Evolutionary conservation across 2,113 vertebrate genomes (phyloP).

Genomic region (Carollia perspicillata): DNA sequence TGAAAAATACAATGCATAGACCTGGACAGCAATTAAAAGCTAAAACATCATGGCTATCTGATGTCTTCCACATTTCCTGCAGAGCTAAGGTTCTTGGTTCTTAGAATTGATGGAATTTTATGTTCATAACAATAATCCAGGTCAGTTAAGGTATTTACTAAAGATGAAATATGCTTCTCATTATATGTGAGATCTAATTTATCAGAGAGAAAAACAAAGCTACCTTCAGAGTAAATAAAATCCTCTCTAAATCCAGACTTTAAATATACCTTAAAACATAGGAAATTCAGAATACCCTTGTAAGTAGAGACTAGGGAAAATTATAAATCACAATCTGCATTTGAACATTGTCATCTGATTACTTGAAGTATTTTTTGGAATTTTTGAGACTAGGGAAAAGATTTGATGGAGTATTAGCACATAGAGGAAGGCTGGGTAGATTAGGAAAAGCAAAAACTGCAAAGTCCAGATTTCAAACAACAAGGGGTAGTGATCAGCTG

Average conservation of each 20-base stretch:
- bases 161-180: not conserved
- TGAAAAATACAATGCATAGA: not conserved
- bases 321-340: not conserved
- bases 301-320: not conserved
- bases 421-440: not conserved
- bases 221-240: slow-evolving; percentile 14
- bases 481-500: not conserved
- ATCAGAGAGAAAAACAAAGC: not conserved
- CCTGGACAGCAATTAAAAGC: not conserved
- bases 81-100: not conserved
- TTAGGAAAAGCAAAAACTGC: not conserved
- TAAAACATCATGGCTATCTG: not conserved
- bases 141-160: not conserved
- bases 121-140: not conserved
- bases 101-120: not conserved
- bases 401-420: not conserved
- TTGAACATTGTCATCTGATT: not conserved
- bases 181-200: not conserved
- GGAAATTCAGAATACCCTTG: not conserved
- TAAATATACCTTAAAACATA: not conserved
- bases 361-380: not conserved
- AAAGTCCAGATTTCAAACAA: not conserved
- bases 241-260: not conserved
- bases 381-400: not conserved
- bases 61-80: not conserved